Base-by-base conservation (phyloP, 2,113 vertebrate genomes). In the Apaloderma vittatum region DNA sequence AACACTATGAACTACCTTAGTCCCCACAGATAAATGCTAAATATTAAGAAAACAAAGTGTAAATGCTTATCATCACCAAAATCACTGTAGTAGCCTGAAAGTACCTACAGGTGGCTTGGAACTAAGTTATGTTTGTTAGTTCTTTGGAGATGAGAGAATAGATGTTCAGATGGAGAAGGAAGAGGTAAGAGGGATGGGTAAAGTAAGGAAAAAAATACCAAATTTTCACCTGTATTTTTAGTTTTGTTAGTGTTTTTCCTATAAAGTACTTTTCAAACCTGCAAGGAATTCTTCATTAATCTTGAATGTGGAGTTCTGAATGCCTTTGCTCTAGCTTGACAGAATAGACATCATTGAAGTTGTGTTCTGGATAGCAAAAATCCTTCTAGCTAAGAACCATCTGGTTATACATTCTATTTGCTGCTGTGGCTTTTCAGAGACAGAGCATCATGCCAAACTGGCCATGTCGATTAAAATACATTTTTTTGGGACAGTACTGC, bases 281-380 rank as follows among this genome's bases (percentile, higher is more conserved):
- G 92, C 62, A 90, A 48, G 43, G 75, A 91, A 93, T 86, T 97
- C 91, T 95, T 95, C 95, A 97, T 95, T 96, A 92, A 96, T 96
- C 84, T 62, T 83, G 32, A 97, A 97, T 71, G 58, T 68, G 66
- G 65, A 97, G 52, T 89, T 86, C 82, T 63, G 48, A 83, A 46
- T 73, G 81, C 91, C 78, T 98, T 97, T 97, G 91, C 91, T 98
- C 96, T 88, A 97, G 61, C 81, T 86, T 93, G 94, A 97, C 85
- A 97, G 94, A 97, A 96, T 74, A 96, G 55, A 82, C 68, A 93
- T 74, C 29, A 68, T 27, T 95, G 78, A 22, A 84, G 66, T 72
- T 27, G 14, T 43, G 23, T 95, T 96, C 55, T 90, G 75, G 93
- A 94, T 54, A 89, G 95, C 57, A 82, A 83, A 93, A 81, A 96